phyloP scores from a whole-genome alignment of 2,113 vertebrate species.

The Ceuthmochares aereus region DNA sequence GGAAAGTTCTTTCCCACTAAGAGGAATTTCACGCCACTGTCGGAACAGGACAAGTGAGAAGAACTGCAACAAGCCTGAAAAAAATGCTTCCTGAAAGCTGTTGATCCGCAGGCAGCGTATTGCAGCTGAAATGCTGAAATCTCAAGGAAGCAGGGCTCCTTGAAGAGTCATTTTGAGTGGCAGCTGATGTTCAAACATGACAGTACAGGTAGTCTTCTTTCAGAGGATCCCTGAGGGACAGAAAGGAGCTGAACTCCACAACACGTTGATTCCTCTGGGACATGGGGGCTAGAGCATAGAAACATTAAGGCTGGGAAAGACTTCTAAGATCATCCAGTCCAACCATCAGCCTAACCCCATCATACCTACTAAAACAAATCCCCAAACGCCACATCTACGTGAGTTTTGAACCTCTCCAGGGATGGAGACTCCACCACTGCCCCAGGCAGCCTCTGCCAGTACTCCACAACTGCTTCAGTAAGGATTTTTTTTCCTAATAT shows the following conservation, averaged over 20 bases:
- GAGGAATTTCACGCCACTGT: not conserved
- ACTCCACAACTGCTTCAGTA: no score
- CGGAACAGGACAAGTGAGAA: not conserved
- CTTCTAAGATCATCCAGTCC: no score
- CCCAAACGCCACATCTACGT: no score
- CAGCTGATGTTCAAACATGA: not conserved
- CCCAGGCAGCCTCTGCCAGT: no score
- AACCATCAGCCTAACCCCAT: no score
- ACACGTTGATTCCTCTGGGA: not conserved
- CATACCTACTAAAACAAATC: no score
- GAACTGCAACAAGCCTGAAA: not conserved
- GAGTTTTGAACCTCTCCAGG: no score
- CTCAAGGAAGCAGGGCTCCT: not conserved
- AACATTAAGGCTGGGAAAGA: no score
- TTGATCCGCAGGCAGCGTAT: not conserved
- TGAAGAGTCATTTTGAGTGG: not conserved
- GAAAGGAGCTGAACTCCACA: not conserved
- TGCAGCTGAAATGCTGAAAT: not conserved
- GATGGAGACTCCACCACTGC: no score
- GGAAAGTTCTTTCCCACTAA: not conserved
- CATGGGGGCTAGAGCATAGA: no score
- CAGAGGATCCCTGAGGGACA: not conserved
- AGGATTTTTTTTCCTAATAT: no score
- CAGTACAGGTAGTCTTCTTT: accelerated
- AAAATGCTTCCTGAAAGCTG: not conserved